A percentile compares a stretch with the other conserved stretches of the same genome.
These are phyloP conservation scores for Cheirogaleus major DNA, from an alignment of 2,797 vertebrate species.

Conservation along the genomic window DNA sequence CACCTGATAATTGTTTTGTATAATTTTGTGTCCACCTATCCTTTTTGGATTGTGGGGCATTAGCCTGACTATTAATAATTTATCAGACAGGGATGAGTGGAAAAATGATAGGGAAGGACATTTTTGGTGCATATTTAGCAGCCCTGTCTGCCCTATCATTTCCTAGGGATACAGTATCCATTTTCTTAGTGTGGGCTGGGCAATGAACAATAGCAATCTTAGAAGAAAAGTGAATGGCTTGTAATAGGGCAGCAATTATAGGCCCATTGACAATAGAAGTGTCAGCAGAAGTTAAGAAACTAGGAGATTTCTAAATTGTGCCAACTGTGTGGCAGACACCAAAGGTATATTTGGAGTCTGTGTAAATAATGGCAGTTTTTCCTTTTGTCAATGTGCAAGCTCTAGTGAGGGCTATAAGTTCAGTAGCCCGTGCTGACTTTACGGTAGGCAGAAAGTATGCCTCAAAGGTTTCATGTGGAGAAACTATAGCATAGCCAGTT, in stretches of 20 bases:
- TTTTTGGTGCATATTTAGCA: not conserved
- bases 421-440: not conserved
- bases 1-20: not conserved
- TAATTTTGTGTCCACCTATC: too few species aligned
- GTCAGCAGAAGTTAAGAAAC: not conserved
- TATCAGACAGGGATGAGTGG: too few species aligned
- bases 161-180: not conserved
- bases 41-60: too few species aligned
- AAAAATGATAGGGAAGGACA: not conserved
- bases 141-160: not conserved
- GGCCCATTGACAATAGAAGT: not conserved
- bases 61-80: too few species aligned
- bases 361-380: not conserved
- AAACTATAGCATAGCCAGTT: not conserved
- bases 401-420: not conserved
- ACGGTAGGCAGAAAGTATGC: not conserved
- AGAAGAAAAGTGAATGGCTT: not conserved
- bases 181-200: not conserved
- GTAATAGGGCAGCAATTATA: not conserved
- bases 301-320: not conserved
- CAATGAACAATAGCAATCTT: not conserved
- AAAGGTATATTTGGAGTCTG: not conserved
- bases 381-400: not conserved
- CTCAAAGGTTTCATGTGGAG: not conserved
- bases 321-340: not conserved